Conservation (phyloP, 1,140 invertebrate genomes). For the Lasaia peninsularis region DNA sequence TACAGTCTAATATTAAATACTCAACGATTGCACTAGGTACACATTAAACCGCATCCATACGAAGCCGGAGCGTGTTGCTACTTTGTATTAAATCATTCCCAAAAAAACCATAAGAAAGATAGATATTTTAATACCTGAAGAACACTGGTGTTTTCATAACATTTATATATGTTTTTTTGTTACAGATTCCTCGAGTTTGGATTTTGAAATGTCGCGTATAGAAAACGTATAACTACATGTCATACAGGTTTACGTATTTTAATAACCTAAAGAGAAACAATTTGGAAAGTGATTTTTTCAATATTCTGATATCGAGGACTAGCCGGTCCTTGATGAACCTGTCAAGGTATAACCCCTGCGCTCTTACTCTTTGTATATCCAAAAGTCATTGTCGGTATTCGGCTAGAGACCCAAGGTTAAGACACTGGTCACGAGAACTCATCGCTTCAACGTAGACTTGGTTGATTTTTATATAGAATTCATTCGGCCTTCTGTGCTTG, state of each 20-base stretch:
- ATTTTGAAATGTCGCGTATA: constrained; percentile 59
- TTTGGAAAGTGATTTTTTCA: constrained; percentile 65
- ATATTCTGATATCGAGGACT: constrained; percentile 69
- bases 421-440: constrained; percentile 66
- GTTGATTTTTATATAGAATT: constrained; percentile 44
- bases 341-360: constrained; percentile 65
- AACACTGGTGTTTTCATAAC: background rate
- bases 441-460: constrained; percentile 54
- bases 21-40: too few species aligned
- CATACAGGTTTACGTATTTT: constrained; percentile 49
- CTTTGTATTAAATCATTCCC: too few species aligned
- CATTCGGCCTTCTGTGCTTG: constrained; percentile 25
- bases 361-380: constrained; percentile 65
- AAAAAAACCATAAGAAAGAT: too few species aligned
- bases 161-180: constrained; percentile 39
- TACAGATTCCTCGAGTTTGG: constrained; percentile 48
- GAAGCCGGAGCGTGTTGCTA: too few species aligned
- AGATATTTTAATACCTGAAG: too few species aligned
- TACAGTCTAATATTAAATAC: too few species aligned
- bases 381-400: constrained; percentile 69
- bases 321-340: constrained; percentile 74
- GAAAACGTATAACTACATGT: constrained; percentile 68
- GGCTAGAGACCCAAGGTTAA: constrained; percentile 72
- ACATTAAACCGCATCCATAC: too few species aligned
- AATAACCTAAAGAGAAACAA: constrained; percentile 40